Percentiles rank a stretch among this genome's conserved stretches.
phyloP scores from a whole-genome alignment of 2,797 vertebrate genomes.

The Malacoraja senta region DNA sequence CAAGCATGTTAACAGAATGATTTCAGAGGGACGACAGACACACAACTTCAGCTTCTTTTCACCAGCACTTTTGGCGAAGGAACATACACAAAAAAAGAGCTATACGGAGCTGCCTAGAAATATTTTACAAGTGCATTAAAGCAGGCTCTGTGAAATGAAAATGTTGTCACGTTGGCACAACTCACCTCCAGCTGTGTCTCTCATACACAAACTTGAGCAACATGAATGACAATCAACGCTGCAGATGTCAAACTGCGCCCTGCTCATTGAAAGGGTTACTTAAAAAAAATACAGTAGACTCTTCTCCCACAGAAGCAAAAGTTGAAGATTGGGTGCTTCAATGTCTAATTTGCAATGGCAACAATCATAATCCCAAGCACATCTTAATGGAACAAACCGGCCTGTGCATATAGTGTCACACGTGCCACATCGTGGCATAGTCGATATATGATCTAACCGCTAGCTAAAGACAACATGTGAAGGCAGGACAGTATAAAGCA shows the following conservation, averaged over 20 bases:
- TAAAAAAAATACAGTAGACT: no score
- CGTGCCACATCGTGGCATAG: not conserved
- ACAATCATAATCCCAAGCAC: not conserved
- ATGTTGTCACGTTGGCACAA: no score
- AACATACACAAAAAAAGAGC: conserved; percentile 40
- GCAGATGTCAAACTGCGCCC: not conserved
- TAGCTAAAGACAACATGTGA: not conserved
- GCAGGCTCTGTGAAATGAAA: conserved; percentile 63
- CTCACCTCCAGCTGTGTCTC: no score
- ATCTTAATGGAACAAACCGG: not conserved
- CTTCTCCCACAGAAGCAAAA: not conserved
- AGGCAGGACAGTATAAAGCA: no score
- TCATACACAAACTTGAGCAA: conserved; percentile 65
- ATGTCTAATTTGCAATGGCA: not conserved
- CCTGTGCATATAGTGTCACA: no score
- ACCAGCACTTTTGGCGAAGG: not conserved
- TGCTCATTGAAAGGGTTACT: not conserved
- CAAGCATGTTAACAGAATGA: not conserved
- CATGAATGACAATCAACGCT: not conserved
- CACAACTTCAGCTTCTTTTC: conserved; percentile 44
- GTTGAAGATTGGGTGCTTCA: not conserved
- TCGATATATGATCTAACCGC: not conserved
- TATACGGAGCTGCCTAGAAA: conserved; percentile 66
- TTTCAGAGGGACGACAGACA: not conserved
- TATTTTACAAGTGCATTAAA: conserved; percentile 74